Conservation (phyloP, 2,797 vertebrate species). For the Rhabdophis nuchalis region DNA sequence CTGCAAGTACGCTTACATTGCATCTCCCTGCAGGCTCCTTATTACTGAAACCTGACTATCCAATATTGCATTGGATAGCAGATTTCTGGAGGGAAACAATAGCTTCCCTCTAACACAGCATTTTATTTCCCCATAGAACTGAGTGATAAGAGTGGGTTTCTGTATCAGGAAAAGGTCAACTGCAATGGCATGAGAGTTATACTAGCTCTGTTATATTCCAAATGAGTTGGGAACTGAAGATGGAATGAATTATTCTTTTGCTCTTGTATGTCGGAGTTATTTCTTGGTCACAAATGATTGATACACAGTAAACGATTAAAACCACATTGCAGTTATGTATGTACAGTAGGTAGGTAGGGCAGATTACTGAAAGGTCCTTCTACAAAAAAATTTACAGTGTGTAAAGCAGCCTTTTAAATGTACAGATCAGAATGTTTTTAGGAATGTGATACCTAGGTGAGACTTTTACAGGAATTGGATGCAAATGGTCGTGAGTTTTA, state of each 20-base stretch:
- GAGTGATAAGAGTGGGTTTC: not conserved
- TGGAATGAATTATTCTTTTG: not conserved
- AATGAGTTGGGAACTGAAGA: not conserved
- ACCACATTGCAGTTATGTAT: constrained; percentile 34
- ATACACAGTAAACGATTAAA: not conserved
- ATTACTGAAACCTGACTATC: not conserved
- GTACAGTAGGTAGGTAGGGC: constrained; percentile 35
- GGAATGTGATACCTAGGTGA: constrained; percentile 3
- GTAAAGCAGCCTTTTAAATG: constrained; percentile 45
- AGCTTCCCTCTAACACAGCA: not conserved
- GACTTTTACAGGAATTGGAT: constrained; percentile 2
- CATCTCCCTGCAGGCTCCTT: not conserved
- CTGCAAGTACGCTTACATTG: not conserved
- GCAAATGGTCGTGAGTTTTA: not conserved
- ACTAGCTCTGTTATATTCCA: not conserved
- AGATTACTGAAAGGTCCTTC: constrained; percentile 40
- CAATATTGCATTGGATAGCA: not conserved
- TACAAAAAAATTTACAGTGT: constrained; percentile 13
- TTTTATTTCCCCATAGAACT: not conserved
- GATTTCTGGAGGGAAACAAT: not conserved
- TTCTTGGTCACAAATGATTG: not conserved
- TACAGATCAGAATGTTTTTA: constrained; percentile 32
- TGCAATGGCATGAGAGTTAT: not conserved
- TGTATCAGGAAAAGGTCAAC: not conserved
- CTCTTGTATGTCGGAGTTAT: not conserved